Conservation (phyloP, 2,113 vertebrate genomes). For the Turdus rufiventris region DNA sequence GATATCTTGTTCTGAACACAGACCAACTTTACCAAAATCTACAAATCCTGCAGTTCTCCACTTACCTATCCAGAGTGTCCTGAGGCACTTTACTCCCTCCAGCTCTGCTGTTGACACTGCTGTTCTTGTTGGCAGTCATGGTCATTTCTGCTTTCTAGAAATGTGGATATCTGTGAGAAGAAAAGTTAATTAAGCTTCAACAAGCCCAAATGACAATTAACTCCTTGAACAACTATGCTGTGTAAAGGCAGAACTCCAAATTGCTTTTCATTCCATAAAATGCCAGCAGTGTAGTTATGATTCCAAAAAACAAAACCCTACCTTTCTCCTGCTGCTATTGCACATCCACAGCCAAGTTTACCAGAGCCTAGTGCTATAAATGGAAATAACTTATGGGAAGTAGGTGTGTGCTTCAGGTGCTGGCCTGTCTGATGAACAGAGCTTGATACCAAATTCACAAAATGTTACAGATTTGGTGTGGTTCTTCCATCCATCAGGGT, state of each 20-base stretch:
- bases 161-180: constrained; percentile 76
- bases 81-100: constrained; percentile 87
- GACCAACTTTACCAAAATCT: background rate
- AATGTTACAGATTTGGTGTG: background rate
- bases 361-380: background rate
- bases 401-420: background rate
- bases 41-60: constrained; percentile 29
- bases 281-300: background rate
- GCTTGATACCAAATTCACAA: background rate
- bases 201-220: background rate
- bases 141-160: constrained; percentile 80
- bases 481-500: background rate
- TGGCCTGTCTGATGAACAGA: background rate
- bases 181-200: constrained; percentile 29
- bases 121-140: constrained; percentile 99
- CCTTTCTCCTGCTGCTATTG: background rate
- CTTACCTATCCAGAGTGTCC: constrained; percentile 89
- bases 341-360: background rate
- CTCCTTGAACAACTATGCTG: background rate
- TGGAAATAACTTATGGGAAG: background rate
- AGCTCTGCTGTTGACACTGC: constrained; percentile 82
- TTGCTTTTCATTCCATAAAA: background rate
- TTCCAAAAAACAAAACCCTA: background rate
- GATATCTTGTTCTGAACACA: background rate
- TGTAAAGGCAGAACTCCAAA: background rate